Evolutionary conservation across 2,113 vertebrate species (phyloP).

Genomic region (Muntiacus muntjak): DNA sequence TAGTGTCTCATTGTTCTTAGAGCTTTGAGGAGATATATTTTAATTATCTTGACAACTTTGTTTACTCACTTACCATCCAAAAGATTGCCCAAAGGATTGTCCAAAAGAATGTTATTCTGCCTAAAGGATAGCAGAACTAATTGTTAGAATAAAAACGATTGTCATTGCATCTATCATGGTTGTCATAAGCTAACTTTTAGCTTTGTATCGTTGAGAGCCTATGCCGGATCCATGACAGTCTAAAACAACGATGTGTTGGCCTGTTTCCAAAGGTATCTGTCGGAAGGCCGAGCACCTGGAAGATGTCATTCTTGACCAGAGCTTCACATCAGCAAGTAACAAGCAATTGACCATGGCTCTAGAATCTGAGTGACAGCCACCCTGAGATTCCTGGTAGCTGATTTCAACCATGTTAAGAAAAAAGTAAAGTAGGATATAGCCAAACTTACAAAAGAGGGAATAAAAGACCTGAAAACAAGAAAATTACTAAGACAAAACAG

Average conservation of each 20-base stretch:
- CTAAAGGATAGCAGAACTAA: not conserved
- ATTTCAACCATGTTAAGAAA: not conserved
- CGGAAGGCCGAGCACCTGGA: not conserved
- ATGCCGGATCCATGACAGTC: not conserved
- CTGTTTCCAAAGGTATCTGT: not conserved
- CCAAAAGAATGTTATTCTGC: not conserved
- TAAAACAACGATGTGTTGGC: not conserved
- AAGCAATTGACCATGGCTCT: not conserved
- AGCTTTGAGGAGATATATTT: not conserved
- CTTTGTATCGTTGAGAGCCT: not conserved
- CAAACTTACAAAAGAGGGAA: not conserved
- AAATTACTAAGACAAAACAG: not conserved
- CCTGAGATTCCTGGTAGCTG: not conserved
- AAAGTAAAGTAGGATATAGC: not conserved
- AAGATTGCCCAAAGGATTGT: not conserved
- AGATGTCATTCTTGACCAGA: not conserved
- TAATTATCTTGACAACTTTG: not conserved
- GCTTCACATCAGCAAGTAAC: not conserved
- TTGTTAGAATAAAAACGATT: not conserved
- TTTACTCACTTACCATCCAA: not conserved
- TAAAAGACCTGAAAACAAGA: not conserved
- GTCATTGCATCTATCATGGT: too few species aligned
- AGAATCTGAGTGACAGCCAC: not conserved
- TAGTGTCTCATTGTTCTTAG: not conserved
- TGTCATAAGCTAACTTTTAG: not conserved